Percentiles rank a stretch among this genome's conserved stretches.
Evolutionary conservation across 2,113 vertebrate genomes (phyloP).

Genomic region (Gambusia affinis): DNA sequence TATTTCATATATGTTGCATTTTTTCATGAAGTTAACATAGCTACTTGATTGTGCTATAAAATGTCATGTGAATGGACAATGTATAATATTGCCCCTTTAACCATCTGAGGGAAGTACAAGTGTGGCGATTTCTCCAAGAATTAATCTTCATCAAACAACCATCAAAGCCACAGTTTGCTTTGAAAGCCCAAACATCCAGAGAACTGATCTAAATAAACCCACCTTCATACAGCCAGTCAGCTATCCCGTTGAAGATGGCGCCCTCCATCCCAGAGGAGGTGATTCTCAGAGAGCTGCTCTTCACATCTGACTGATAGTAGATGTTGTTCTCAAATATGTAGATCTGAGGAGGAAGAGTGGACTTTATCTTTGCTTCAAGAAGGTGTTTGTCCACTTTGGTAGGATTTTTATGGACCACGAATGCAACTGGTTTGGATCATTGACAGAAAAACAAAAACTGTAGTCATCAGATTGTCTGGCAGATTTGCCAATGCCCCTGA

Average conservation of each 20-base stretch:
- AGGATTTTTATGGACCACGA: not conserved
- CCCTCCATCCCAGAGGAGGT: conserved; percentile 95
- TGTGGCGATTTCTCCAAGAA: not conserved
- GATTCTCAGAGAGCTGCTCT: conserved; percentile 89
- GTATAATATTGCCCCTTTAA: too few relatives aligned
- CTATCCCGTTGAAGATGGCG: conserved; percentile 92
- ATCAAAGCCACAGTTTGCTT: not conserved
- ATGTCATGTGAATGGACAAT: too few relatives aligned
- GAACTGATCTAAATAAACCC: not conserved
- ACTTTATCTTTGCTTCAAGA: not conserved
- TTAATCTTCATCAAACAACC: not conserved
- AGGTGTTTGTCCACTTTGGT: not conserved
- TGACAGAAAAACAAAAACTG: too few relatives aligned
- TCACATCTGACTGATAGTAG: conserved; percentile 94
- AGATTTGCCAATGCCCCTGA: too few relatives aligned
- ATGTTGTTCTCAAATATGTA: conserved; percentile 99
- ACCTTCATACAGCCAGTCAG: conserved; percentile 97
- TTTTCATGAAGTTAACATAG: too few relatives aligned
- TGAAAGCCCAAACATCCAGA: not conserved
- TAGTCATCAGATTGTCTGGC: too few relatives aligned
- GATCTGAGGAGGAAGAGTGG: conserved; percentile 75
- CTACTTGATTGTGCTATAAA: too few relatives aligned
- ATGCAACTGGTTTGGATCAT: too few relatives aligned
- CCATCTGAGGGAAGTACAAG: not conserved
- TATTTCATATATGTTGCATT: too few relatives aligned